Evolutionary conservation across 2,888 invertebrate species (phyloP).

Genomic region (Drosophila subsilvestris): DNA sequence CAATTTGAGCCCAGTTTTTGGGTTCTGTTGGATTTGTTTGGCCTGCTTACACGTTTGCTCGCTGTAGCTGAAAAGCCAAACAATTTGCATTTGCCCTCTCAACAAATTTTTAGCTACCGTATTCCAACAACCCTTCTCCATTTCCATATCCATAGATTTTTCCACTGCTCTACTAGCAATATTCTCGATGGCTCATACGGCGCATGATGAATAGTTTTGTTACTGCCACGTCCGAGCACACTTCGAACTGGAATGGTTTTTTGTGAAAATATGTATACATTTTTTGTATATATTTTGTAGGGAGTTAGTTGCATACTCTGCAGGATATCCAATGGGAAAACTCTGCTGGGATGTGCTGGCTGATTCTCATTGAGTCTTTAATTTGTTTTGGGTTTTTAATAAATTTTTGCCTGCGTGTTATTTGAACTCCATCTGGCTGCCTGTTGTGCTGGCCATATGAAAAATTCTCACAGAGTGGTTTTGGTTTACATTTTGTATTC

Average conservation of each 20-base stretch:
- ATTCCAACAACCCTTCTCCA: background rate
- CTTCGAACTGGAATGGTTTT: slow-evolving; percentile 14
- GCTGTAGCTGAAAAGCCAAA: slow-evolving; percentile 41
- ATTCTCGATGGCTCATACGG: slow-evolving; percentile 33
- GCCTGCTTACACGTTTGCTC: slow-evolving; percentile 57
- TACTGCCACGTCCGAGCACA: slow-evolving; percentile 27
- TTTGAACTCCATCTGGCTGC: background rate
- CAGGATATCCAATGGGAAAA: background rate
- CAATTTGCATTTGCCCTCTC: slow-evolving; percentile 49
- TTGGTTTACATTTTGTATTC: background rate
- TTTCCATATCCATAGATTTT: background rate
- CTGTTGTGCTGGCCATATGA: slow-evolving; percentile 18
- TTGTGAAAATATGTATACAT: slow-evolving; percentile 14
- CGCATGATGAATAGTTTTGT: slow-evolving; percentile 40
- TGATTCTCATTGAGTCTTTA: background rate
- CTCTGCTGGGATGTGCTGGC: background rate
- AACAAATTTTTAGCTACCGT: background rate
- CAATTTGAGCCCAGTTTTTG: slow-evolving; percentile 37
- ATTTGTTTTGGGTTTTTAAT: slow-evolving; percentile 11
- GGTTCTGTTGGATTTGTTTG: slow-evolving; percentile 15
- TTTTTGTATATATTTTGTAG: slow-evolving; percentile 15
- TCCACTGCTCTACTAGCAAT: slow-evolving; percentile 10
- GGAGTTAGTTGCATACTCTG: slow-evolving; percentile 11
- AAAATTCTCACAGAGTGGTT: background rate
- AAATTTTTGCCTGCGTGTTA: slow-evolving; percentile 3